These are phyloP conservation scores for Elgaria multicarinata DNA, from an alignment of 2,113 vertebrate species.

Conservation along the genomic window DNA sequence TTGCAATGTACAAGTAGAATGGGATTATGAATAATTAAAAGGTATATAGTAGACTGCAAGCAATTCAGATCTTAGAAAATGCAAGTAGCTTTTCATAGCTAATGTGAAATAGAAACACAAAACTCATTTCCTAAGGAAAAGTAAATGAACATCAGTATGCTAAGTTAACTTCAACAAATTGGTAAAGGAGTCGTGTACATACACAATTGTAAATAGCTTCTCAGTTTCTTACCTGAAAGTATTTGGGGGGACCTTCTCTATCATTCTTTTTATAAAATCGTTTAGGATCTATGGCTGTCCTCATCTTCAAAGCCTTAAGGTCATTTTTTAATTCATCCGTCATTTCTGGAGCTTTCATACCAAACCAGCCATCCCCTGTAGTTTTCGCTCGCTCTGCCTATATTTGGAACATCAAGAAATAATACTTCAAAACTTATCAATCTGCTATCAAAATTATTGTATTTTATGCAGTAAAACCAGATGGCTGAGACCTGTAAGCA, in stretches of 20 bases:
- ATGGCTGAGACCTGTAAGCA: neutral
- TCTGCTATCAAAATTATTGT: neutral
- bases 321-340: conserved; percentile 90
- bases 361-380: conserved; percentile 92
- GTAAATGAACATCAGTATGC: neutral
- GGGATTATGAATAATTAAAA: neutral
- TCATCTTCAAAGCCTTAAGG: conserved; percentile 92
- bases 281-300: conserved; percentile 90
- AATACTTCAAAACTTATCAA: neutral
- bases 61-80: neutral
- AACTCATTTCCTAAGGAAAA: neutral
- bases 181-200: neutral
- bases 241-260: conserved; percentile 92
- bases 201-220: neutral
- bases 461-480: neutral
- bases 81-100: neutral
- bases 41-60: neutral
- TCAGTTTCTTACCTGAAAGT: conserved; percentile 88
- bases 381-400: conserved; percentile 89
- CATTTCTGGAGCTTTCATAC: conserved; percentile 96
- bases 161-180: neutral
- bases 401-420: conserved; percentile 45
- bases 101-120: neutral
- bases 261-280: conserved; percentile 98
- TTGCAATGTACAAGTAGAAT: no score